phyloP scores from a whole-genome alignment of 2,888 invertebrate genomes.

The Oxystoma pomonae region DNA sequence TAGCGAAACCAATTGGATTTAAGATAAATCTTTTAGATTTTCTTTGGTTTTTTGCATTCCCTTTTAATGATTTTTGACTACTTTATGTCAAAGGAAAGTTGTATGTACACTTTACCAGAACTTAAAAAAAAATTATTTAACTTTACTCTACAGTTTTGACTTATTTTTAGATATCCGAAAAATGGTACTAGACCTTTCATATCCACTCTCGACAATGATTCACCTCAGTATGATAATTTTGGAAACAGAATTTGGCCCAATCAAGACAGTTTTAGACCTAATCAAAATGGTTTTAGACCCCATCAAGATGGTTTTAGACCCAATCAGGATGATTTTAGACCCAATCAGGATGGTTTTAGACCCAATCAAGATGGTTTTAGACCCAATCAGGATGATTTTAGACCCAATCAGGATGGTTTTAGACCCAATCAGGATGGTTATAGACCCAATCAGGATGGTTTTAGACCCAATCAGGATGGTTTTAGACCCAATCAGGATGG shows the following conservation, averaged over 20 bases:
- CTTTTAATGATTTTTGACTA: too few species aligned
- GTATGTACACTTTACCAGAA: too few species aligned
- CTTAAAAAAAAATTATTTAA: too few species aligned
- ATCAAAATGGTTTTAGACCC: slow-evolving; percentile 37
- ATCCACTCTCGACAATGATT: not conserved
- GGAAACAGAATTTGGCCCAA: slow-evolving; percentile 13
- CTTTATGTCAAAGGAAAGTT: too few species aligned
- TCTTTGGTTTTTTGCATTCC: too few species aligned
- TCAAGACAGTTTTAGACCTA: slow-evolving; percentile 14
- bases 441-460: slow-evolving; percentile 13
- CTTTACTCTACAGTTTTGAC: too few species aligned
- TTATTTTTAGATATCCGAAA: slow-evolving; percentile 16
- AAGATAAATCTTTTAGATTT: too few species aligned
- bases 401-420: slow-evolving; percentile 38
- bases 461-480: slow-evolving; percentile 37
- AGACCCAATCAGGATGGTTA: slow-evolving; percentile 17
- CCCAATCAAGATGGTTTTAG: slow-evolving; percentile 17
- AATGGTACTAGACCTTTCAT: slow-evolving; percentile 6
- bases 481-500: slow-evolving; percentile 21
- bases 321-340: slow-evolving; percentile 11
- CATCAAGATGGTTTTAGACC: slow-evolving; percentile 17
- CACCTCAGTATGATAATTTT: slow-evolving; percentile 18
- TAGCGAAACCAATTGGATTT: too few species aligned
- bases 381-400: slow-evolving; percentile 13
- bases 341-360: slow-evolving; percentile 38